Evolutionary conservation across 2,888 invertebrate genomes (phyloP), one percentile per base, ranked within the genome.

Genomic region (Hesperia comma): DNA sequence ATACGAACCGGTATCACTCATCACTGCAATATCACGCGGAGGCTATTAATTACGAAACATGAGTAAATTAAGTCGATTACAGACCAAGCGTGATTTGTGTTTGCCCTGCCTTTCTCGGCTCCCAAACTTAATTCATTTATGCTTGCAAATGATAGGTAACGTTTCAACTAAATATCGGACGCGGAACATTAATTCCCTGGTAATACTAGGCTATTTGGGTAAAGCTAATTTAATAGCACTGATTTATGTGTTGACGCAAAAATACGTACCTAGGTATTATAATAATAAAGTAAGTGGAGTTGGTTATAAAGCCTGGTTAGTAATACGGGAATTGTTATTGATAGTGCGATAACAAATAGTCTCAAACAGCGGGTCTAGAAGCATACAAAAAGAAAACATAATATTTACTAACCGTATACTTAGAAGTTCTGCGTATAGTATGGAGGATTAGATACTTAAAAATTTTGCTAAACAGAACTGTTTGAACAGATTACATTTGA

Each of bases 11-110:
- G 37, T 66, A 66, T 66, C 64, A 60, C 43, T 66, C 64, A 63
- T 62, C 61, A 43, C 17, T 17, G 58, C 64, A 66, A 60, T 66
- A 66, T 66, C 54, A 66, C 64, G 40, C 41, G 14, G 53, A 41
- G 63, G 51, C 58, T 58, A 64, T 64, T 58, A 64, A 64, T 64
- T 58, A 53, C 64, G 43, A 58, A 64, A 64, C 64, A 64, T 19
- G 64, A 53, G 58, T 58, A 53, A 64, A 64, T 64, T 58, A 64
- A 58, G 64, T 41, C 58, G 64, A 64, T 64, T 64, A 53, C 58
- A 58, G 51, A 37, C 57, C 15, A 41, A 40, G 32, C 43, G 58
- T 58, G 64, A 64, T 64, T 64, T 64, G 64, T 53, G 53, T 64
- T 26, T 58, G 58, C 57, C 63, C 63, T 49, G 63, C 58, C 58